Evolutionary conservation across 2,797 vertebrate genomes (phyloP).

Genomic region (Bovichtus diacanthus): DNA sequence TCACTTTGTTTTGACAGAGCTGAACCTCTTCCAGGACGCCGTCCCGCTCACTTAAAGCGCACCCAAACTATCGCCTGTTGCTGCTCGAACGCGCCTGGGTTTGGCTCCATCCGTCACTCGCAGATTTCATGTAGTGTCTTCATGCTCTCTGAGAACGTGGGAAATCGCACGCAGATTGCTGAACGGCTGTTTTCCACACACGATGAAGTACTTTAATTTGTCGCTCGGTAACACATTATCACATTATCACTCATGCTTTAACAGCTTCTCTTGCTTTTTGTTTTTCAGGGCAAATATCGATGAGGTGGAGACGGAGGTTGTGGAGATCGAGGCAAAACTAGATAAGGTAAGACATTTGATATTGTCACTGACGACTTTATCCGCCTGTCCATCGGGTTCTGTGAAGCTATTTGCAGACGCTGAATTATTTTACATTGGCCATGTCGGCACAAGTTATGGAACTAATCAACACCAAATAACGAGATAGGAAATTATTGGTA

Average conservation of each 20-base stretch:
- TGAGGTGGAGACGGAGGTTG: slow-evolving; percentile 96
- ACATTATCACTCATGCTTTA: not conserved
- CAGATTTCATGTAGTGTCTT: slow-evolving; percentile 38
- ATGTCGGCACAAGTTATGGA: too few relatives aligned
- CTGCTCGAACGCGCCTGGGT: slow-evolving; percentile 38
- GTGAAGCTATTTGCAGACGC: too few relatives aligned
- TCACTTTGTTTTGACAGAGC: slow-evolving; percentile 65
- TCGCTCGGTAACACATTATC: not conserved
- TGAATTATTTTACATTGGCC: too few relatives aligned
- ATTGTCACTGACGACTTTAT: not conserved
- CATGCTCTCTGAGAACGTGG: slow-evolving; percentile 45
- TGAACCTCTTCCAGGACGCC: slow-evolving; percentile 40
- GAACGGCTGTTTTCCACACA: slow-evolving; percentile 14
- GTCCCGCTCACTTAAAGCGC: slow-evolving; percentile 52
- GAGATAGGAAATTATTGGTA: too few relatives aligned
- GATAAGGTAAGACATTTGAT: slow-evolving; percentile 89
- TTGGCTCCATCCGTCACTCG: slow-evolving; percentile 34
- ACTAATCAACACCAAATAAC: too few relatives aligned
- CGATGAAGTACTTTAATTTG: slow-evolving; percentile 10
- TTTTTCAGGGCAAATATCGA: slow-evolving; percentile 93
- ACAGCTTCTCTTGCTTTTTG: slow-evolving; percentile 34
- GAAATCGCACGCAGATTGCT: slow-evolving; percentile 44
- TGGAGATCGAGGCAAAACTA: slow-evolving; percentile 95
- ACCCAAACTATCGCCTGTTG: slow-evolving; percentile 20
- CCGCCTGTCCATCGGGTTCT: not conserved